Evolutionary conservation across 1,140 invertebrate species (phyloP).

Genomic region (Ceratina calcarata): DNA sequence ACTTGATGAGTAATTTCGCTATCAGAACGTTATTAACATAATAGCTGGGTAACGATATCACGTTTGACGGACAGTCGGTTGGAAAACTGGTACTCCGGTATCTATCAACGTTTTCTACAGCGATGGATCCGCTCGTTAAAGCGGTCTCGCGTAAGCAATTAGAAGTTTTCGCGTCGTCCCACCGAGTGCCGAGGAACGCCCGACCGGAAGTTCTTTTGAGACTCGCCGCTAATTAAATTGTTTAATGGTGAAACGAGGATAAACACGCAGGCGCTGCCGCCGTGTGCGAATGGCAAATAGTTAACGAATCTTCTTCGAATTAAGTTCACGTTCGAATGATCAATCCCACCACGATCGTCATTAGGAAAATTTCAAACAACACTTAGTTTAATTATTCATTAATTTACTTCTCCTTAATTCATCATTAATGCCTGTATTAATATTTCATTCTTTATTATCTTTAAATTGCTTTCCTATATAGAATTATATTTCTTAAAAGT

Average conservation of each 20-base stretch:
- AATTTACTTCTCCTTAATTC: too few species aligned
- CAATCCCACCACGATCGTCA: too few species aligned
- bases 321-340: not conserved
- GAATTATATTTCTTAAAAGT: too few species aligned
- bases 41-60: too few species aligned
- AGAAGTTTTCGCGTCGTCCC: conserved; percentile 25
- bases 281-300: not conserved
- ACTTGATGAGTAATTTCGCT: too few species aligned
- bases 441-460: too few species aligned
- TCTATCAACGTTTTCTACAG: conserved; percentile 13
- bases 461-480: too few species aligned
- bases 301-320: not conserved
- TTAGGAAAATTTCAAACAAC: too few species aligned
- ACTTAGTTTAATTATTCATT: too few species aligned
- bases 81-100: not conserved
- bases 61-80: not conserved
- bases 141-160: conserved; percentile 29
- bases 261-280: not conserved
- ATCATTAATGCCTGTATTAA: too few species aligned
- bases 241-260: conserved; percentile 43
- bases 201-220: conserved; percentile 36
- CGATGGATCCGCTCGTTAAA: conserved; percentile 19
- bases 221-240: conserved; percentile 54
- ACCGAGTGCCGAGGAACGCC: not conserved
- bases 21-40: too few species aligned